Base-by-base conservation (phyloP, 2,888 invertebrate genomes). In the Nemotelus nigrinus region DNA sequence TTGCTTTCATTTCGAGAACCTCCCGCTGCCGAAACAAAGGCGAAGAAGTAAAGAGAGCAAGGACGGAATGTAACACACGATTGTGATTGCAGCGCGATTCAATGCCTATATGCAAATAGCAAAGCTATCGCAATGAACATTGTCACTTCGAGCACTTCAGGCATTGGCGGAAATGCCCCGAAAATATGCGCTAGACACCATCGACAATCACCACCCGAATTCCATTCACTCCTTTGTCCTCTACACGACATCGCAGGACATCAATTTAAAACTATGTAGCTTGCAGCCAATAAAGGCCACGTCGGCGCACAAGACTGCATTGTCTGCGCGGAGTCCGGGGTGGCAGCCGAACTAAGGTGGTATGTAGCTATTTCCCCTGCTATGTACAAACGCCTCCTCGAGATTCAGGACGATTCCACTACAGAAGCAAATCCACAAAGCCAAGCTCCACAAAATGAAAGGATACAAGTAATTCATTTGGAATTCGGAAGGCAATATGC, bases 391-490 rank as follows among this genome's bases (percentile, higher is more conserved):
- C n/a, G 44, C 48, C 4, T 48, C 25, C 47, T 43, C 70, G 43
- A 43, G 44, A 25, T 63, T 43, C 8, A 5, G 3, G 41, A 53
- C 41, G 70, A 5, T 6, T 70, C 44, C 70, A 70, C 53, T 70
- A 70, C 70, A 70, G 55, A 70, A 44, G 70, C 70, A 70, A 50
- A 70, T 53, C 10, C 43, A 55, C 70, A n/a, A 68, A 68, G 67
- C 67, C 50, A 68, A 70, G 55, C 70, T 70, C 53, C 3, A 65
- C 68, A 41, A 70, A 70, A 55, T 55, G 70, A 70, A 70, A 50
- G 44, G 70, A 70, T 70, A 70, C 70, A 67, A 67, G 67, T 67
- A 67, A 67, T 67, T 67, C 67, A 70, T 70, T 43, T 39, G 70
- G 41, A 43, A 55, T 55, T 70, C 39, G 70, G 70, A 44, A 7